Percentiles rank a stretch among this genome's conserved stretches.
These are phyloP conservation scores for Epiblema foenella DNA, from an alignment of 2,888 invertebrate species.

Conservation along the genomic window DNA sequence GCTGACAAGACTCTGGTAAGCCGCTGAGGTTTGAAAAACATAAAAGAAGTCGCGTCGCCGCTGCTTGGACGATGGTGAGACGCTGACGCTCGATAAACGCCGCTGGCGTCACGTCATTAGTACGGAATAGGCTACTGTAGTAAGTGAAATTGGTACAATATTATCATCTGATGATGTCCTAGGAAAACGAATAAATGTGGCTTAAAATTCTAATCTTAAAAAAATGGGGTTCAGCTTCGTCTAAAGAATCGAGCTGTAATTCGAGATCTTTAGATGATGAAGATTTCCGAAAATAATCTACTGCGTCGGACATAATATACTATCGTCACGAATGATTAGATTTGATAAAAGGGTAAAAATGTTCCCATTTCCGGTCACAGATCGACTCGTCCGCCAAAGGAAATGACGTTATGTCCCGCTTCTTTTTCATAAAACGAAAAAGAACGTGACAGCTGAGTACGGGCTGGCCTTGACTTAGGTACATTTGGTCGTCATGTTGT, in stretches of 20 bases:
- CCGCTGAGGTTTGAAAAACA: no score
- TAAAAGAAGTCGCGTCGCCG: no score
- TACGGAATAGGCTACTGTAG: no score
- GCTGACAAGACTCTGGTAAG: no score
- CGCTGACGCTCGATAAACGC: no score
- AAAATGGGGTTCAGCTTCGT: no score
- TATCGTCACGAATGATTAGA: constrained; percentile 42
- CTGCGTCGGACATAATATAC: constrained; percentile 24
- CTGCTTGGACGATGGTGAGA: no score
- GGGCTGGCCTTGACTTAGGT: constrained; percentile 22
- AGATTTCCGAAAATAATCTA: background rate
- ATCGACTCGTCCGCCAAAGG: constrained; percentile 34
- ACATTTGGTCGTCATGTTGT: constrained; percentile 13
- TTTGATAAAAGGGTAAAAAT: constrained; percentile 43
- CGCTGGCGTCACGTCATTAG: no score
- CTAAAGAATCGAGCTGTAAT: background rate
- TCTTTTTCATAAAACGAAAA: constrained; percentile 39
- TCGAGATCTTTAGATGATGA: background rate
- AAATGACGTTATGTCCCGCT: constrained; percentile 40
- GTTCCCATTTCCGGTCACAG: constrained; percentile 41
- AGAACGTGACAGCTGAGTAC: constrained; percentile 33
- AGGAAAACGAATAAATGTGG: no score
- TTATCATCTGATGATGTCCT: no score
- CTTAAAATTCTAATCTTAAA: no score
- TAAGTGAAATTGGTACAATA: no score